phyloP scores from a whole-genome alignment of 1,140 invertebrate genomes.

The Diachasmimorpha longicaudata region DNA sequence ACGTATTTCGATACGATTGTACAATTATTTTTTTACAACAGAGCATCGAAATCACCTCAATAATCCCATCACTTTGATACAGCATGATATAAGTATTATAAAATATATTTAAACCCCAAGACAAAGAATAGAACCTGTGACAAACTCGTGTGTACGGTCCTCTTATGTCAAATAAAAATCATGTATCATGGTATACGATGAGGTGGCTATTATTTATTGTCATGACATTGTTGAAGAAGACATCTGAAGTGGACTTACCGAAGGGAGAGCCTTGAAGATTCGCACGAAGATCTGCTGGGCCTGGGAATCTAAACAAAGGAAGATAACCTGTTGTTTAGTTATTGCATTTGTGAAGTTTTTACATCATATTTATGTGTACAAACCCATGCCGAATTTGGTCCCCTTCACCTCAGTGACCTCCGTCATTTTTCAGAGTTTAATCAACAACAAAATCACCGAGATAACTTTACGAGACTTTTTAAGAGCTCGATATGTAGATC shows the following conservation, averaged over 20 bases:
- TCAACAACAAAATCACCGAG: neutral
- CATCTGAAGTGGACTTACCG: slow-evolving; percentile 58
- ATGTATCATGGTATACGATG: neutral
- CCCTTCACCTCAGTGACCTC: neutral
- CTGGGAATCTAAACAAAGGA: slow-evolving; percentile 62
- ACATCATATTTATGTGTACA: slow-evolving; percentile 10
- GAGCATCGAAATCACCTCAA: neutral
- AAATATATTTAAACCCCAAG: slow-evolving; percentile 2
- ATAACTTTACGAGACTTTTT: neutral
- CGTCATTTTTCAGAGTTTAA: neutral
- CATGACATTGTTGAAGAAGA: neutral
- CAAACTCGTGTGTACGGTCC: neutral
- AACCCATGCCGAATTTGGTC: slow-evolving; percentile 19
- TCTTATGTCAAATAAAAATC: neutral
- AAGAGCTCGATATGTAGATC: neutral
- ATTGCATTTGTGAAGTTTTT: neutral
- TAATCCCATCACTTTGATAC: neutral
- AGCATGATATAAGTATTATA: slow-evolving; percentile 10
- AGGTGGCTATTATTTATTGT: too few species aligned
- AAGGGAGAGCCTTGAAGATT: slow-evolving; percentile 66
- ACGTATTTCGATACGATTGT: neutral
- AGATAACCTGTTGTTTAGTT: slow-evolving; percentile 26
- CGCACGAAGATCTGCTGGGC: slow-evolving; percentile 67
- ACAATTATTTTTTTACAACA: neutral
- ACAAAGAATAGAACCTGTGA: neutral